phyloP scores from a whole-genome alignment of 2,888 invertebrate species.

The Diarsia rubi region DNA sequence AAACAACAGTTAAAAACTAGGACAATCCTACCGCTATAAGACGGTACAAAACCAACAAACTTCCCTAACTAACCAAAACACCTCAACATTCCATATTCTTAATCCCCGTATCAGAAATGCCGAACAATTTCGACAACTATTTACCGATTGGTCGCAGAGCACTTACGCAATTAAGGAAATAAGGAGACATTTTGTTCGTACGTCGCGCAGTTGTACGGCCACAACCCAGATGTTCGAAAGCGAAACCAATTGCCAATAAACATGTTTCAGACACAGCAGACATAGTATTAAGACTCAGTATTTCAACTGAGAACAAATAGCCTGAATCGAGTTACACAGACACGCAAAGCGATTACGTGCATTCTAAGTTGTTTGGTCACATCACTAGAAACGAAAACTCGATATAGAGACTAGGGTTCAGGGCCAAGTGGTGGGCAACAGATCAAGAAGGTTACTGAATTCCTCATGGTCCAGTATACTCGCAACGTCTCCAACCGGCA shows the following conservation, averaged over 20 bases:
- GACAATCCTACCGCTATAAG: neutral
- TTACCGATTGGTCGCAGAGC: conserved; percentile 56
- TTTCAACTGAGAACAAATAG: neutral
- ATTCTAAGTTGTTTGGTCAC: too few relatives aligned
- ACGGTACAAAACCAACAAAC: conserved; percentile 25
- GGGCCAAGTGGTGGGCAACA: too few relatives aligned
- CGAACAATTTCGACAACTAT: conserved; percentile 51
- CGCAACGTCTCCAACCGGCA: too few relatives aligned
- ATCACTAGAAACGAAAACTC: too few relatives aligned
- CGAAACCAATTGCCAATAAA: conserved; percentile 58
- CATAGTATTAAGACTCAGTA: neutral
- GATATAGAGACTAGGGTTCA: too few relatives aligned
- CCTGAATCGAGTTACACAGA: neutral
- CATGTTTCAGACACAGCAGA: conserved; percentile 36
- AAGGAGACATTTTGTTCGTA: conserved; percentile 53
- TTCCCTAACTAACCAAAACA: neutral
- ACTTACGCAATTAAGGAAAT: conserved; percentile 59
- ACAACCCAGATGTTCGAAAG: conserved; percentile 60
- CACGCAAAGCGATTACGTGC: too few relatives aligned
- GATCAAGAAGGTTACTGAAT: too few relatives aligned
- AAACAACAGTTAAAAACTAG: neutral
- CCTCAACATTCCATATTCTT: conserved; percentile 16
- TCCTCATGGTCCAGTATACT: too few relatives aligned
- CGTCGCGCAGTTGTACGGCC: neutral
- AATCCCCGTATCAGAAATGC: conserved; percentile 33